A percentile compares a stretch with the other conserved stretches of the same genome.
phyloP scores from a whole-genome alignment of 2,113 vertebrate genomes.

The Daubentonia madagascariensis region DNA sequence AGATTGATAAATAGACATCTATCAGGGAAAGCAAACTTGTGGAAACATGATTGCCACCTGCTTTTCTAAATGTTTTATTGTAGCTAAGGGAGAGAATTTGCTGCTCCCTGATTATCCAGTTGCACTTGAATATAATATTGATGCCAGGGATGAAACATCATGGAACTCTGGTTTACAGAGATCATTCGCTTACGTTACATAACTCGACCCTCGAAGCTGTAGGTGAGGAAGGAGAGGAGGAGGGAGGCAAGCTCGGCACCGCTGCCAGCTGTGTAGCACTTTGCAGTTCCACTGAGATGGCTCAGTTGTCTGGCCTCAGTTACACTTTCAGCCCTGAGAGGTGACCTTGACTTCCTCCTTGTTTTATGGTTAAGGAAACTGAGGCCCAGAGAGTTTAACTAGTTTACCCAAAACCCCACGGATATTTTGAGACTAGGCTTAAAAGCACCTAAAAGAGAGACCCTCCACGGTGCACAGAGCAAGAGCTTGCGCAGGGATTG shows the following conservation, averaged over 20 bases:
- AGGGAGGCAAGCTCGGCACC: no score
- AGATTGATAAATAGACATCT: neutral
- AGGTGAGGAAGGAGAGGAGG: neutral
- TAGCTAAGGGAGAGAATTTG: neutral
- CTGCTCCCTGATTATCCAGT: accelerated
- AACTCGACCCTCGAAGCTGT: neutral
- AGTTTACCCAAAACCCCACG: neutral
- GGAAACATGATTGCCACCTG: accelerated
- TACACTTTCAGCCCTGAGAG: accelerated
- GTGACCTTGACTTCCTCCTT: no score
- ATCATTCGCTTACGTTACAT: neutral
- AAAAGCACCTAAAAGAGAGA: no score
- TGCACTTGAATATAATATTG: neutral
- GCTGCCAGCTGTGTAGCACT: accelerated
- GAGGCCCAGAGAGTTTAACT: neutral
- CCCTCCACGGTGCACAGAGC: accelerated
- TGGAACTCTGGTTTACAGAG: no score
- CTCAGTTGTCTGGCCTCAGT: neutral
- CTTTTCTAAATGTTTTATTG: no score
- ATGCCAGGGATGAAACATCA: accelerated
- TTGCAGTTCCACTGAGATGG: accelerated
- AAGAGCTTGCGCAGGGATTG: accelerated
- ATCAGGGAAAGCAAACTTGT: neutral
- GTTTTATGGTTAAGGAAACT: neutral
- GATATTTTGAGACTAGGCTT: neutral